Conservation (phyloP, 2,113 vertebrate genomes). For the Ranitomeya variabilis region DNA sequence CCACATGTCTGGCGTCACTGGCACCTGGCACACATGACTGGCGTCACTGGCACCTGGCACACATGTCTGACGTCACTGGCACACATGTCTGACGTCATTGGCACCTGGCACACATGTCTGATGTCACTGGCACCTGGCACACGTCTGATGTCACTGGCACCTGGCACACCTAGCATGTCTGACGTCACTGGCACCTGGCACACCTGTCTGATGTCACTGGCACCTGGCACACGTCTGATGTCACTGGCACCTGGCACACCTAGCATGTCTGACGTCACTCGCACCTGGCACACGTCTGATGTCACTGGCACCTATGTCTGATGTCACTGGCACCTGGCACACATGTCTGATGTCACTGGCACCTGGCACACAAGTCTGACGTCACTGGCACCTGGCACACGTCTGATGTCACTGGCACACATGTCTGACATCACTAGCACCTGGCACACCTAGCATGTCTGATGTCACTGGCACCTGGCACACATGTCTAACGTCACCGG, state of each 20-base stretch:
- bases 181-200: neutral
- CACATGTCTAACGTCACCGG: neutral
- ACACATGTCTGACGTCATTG: no score
- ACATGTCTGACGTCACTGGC: no score
- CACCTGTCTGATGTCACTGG: neutral
- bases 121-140: no score
- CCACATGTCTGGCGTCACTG: neutral
- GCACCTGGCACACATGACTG: neutral
- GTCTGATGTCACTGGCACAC: neutral
- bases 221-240: neutral
- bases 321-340: neutral
- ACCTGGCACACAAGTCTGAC: neutral
- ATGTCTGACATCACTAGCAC: no score
- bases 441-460: no score
- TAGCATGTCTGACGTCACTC: neutral
- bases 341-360: neutral
- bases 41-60: neutral
- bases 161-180: neutral
- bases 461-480: no score
- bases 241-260: neutral
- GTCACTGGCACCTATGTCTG: neutral
- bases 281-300: neutral
- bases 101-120: no score
- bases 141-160: no score
- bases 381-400: neutral